These are phyloP conservation scores for Semnopithecus entellus DNA, from an alignment of 2,113 vertebrate genomes.

Conservation along the genomic window DNA sequence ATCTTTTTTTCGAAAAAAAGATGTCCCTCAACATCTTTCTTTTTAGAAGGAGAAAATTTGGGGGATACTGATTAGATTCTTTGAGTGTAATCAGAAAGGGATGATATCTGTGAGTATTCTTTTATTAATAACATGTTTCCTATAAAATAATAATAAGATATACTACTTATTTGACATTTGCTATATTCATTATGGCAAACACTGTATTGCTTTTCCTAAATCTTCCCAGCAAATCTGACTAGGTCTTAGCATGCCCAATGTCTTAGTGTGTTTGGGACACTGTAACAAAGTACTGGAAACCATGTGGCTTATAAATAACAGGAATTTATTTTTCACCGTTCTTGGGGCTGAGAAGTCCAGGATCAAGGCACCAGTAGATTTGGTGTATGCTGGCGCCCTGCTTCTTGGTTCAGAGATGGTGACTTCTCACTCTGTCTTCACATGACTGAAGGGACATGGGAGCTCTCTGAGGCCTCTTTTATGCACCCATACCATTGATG, in stretches of 20 bases:
- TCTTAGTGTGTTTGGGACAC: neutral
- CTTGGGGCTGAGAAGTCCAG: neutral
- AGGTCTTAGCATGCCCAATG: neutral
- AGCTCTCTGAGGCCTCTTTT: neutral
- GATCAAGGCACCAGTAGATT: neutral
- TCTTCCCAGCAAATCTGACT: neutral
- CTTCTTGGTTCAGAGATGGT: neutral
- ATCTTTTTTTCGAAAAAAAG: neutral
- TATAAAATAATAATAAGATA: neutral
- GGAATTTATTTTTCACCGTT: neutral
- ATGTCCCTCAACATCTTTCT: neutral
- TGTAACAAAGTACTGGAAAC: neutral
- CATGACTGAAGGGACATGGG: neutral
- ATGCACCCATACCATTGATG: neutral
- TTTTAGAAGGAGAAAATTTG: neutral
- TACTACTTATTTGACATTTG: neutral
- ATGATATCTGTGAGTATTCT: neutral
- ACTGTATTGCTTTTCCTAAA: neutral
- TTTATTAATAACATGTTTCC: neutral
- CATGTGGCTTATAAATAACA: neutral
- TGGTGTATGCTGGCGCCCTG: neutral
- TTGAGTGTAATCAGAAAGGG: neutral
- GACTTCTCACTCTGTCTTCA: neutral
- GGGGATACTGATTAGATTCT: neutral
- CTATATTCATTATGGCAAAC: neutral